Evolutionary conservation across 1,140 invertebrate genomes (phyloP).

Genomic region (Brachionus asplanchnoidis): DNA sequence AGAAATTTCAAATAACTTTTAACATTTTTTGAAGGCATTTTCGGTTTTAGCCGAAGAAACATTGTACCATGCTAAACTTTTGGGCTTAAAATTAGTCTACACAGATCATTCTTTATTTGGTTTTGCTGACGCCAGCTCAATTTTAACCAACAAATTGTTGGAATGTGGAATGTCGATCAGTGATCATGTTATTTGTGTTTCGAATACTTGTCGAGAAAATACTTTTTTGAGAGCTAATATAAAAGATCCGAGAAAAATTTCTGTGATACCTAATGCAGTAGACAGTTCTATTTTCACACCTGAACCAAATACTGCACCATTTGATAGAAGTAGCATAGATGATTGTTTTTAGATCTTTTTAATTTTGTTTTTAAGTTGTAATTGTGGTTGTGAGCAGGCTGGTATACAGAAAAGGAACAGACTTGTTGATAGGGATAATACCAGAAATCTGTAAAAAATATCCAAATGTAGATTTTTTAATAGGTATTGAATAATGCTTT

Average conservation of each 20-base stretch:
- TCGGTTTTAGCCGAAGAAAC: constrained; percentile 93
- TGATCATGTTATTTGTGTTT: too few relatives aligned
- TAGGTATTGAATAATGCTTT: constrained; percentile 53
- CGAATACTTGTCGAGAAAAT: too few relatives aligned
- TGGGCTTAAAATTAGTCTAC: constrained; percentile 89
- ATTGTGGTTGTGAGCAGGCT: constrained; percentile 90
- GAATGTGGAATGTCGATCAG: constrained; percentile 83
- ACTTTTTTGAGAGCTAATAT: too few relatives aligned
- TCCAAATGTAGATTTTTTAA: constrained; percentile 67
- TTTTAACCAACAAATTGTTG: constrained; percentile 88
- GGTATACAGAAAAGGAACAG: constrained; percentile 95
- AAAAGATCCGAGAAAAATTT: too few relatives aligned
- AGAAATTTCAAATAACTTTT: not conserved
- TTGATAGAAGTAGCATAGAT: constrained; percentile 59
- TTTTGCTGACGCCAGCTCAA: constrained; percentile 95
- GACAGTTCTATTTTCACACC: too few relatives aligned
- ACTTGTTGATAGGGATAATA: constrained; percentile 89
- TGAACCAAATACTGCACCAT: constrained; percentile 65
- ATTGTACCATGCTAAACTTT: constrained; percentile 79
- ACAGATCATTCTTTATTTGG: constrained; percentile 99
- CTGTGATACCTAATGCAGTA: too few relatives aligned
- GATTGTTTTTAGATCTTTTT: constrained; percentile 52
- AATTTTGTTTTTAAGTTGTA: constrained; percentile 65
- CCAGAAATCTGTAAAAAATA: constrained; percentile 77
- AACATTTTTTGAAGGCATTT: constrained; percentile 66